Conservation (phyloP, 2,113 vertebrate species). For the Callopanchax toddi region DNA sequence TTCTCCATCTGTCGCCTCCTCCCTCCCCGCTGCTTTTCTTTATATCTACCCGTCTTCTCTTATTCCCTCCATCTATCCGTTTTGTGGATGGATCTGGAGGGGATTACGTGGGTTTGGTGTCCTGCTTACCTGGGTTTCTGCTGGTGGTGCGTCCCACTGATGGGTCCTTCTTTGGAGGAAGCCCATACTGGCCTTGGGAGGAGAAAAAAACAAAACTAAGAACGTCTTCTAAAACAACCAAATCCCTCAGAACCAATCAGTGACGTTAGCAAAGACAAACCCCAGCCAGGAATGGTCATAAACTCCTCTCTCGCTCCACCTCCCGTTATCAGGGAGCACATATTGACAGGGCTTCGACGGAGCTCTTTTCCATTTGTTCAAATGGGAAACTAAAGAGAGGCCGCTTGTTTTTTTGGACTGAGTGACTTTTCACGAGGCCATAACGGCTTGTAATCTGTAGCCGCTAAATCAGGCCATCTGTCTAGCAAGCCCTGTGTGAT, state of each 20-base stretch:
- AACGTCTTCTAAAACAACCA: too few relatives aligned
- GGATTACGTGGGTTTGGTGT: constrained; percentile 53
- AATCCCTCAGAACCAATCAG: constrained; percentile 20
- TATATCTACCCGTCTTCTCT: constrained; percentile 46
- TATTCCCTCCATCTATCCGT: constrained; percentile 53
- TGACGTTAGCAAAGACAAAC: constrained; percentile 26
- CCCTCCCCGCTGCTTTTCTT: constrained; percentile 41
- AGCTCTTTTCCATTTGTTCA: constrained; percentile 45
- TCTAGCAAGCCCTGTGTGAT: constrained; percentile 59
- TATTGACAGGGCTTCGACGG: constrained; percentile 45
- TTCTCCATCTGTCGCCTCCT: constrained; percentile 74
- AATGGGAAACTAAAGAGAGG: constrained; percentile 63
- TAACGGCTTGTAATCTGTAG: constrained; percentile 69
- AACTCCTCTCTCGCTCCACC: constrained; percentile 28
- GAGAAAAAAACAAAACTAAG: not conserved
- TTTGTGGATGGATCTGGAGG: constrained; percentile 40
- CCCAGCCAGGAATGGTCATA: constrained; percentile 38
- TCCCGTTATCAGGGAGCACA: constrained; percentile 36
- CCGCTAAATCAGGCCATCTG: constrained; percentile 72
- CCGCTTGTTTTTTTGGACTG: constrained; percentile 52
- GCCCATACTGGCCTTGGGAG: constrained; percentile 76
- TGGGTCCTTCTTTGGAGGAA: constrained; percentile 78
- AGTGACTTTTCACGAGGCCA: constrained; percentile 59
- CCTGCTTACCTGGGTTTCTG: constrained; percentile 77
- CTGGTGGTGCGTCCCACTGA: constrained; percentile 77